Percentiles rank a stretch among this genome's conserved stretches.
Conservation (phyloP, 1,140 invertebrate species). For the Cydia pomonella region DNA sequence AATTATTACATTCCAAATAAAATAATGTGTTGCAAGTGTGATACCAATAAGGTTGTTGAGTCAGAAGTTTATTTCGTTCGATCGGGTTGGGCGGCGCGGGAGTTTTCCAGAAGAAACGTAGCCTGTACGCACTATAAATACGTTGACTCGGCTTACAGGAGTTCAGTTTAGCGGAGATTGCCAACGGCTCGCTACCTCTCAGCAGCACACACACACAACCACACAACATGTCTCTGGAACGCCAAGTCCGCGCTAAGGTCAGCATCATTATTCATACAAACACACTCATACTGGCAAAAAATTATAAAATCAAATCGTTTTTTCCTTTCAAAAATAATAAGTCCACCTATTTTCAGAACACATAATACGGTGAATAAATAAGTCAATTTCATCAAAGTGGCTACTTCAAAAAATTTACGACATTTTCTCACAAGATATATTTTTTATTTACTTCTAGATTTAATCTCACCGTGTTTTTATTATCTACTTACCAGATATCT, state of each 20-base stretch:
- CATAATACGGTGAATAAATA: too few species aligned
- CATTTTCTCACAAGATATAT: too few species aligned
- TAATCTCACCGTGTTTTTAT: too few species aligned
- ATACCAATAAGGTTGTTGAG: slow-evolving; percentile 66
- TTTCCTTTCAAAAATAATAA: too few species aligned
- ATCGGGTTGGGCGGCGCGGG: slow-evolving; percentile 57
- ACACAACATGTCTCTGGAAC: slow-evolving; percentile 88
- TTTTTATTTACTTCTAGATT: too few species aligned
- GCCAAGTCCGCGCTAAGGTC: slow-evolving; percentile 90
- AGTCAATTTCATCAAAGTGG: too few species aligned
- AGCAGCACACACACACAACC: slow-evolving; percentile 66
- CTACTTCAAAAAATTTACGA: too few species aligned
- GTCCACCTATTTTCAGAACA: too few species aligned
- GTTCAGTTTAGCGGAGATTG: slow-evolving; percentile 74
- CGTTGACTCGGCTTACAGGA: slow-evolving; percentile 66
- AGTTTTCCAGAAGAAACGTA: slow-evolving; percentile 76
- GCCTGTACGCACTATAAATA: slow-evolving; percentile 76
- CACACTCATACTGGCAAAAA: not conserved
- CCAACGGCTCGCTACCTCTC: slow-evolving; percentile 54
- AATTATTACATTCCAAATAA: not conserved
- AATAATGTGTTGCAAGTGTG: slow-evolving; percentile 20
- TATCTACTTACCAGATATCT: too few species aligned
- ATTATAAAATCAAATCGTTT: not conserved
- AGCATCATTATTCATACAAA: slow-evolving; percentile 48
- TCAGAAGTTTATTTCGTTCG: slow-evolving; percentile 71